Evolutionary conservation across 2,888 invertebrate genomes (phyloP).

Genomic region (Drosophila basisetae): DNA sequence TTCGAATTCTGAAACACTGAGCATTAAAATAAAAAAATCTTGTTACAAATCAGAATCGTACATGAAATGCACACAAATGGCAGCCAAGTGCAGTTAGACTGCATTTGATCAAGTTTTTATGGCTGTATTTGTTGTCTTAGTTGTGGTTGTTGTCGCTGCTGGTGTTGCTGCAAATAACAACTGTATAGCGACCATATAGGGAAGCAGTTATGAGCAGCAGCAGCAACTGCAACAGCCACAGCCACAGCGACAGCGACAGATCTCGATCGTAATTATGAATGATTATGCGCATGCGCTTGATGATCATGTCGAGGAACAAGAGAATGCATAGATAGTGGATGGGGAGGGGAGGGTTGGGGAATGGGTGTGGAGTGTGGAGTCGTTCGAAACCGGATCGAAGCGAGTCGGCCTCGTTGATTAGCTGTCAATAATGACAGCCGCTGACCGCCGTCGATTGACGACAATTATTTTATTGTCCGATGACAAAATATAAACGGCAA

Average conservation of each 20-base stretch:
- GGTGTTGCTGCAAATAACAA: slow-evolving; percentile 38
- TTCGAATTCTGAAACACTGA: background rate
- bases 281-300: slow-evolving; percentile 69
- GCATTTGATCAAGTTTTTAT: slow-evolving; percentile 5
- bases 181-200: slow-evolving; percentile 54
- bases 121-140: background rate
- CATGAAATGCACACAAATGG: slow-evolving; percentile 3
- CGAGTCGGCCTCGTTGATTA: slow-evolving; percentile 60
- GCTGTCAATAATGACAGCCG: slow-evolving; percentile 78
- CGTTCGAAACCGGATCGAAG: slow-evolving; percentile 7
- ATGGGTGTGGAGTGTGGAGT: slow-evolving; percentile 1
- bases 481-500: slow-evolving; percentile 37
- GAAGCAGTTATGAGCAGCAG: slow-evolving; percentile 55
- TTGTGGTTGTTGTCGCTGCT: slow-evolving; percentile 3
- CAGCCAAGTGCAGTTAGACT: slow-evolving; percentile 37
- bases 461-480: slow-evolving; percentile 56
- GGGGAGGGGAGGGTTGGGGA: background rate
- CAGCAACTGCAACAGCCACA: slow-evolving; percentile 11
- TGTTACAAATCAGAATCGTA: background rate
- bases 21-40: background rate
- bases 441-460: slow-evolving; percentile 46
- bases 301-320: slow-evolving; percentile 41
- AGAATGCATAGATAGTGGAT: background rate
- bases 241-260: background rate
- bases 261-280: slow-evolving; percentile 70